Evolutionary conservation across 2,113 vertebrate genomes (phyloP).

Genomic region (Sclerurus mexicanus): DNA sequence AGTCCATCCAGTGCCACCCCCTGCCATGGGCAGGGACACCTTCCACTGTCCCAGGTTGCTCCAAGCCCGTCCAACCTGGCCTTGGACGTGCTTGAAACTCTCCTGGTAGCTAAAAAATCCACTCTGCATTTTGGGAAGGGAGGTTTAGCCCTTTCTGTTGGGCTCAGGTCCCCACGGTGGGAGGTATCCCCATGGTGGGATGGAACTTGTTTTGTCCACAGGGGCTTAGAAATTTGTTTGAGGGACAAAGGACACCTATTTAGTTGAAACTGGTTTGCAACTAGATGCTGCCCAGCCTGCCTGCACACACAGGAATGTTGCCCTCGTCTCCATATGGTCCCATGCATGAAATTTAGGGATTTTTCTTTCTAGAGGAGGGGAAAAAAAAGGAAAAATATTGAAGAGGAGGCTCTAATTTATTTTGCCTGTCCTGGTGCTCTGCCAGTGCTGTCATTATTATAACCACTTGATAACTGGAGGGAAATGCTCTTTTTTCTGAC

Average conservation of each 20-base stretch:
- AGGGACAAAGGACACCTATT: background rate
- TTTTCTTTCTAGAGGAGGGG: background rate
- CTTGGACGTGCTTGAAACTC: background rate
- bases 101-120: background rate
- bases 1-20: background rate
- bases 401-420: background rate
- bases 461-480: background rate
- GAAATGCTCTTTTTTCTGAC: background rate
- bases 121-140: background rate
- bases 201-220: background rate
- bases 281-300: background rate
- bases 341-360: background rate
- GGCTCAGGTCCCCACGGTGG: too few relatives aligned
- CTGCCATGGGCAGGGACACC: background rate
- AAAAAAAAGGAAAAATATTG: background rate
- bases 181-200: background rate
- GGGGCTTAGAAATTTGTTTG: background rate
- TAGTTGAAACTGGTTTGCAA: background rate
- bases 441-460: background rate
- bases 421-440: background rate
- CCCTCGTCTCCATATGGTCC: background rate
- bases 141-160: background rate
- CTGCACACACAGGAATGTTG: background rate
- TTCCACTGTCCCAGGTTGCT: background rate
- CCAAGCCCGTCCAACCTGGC: background rate